A percentile compares a stretch with the other conserved stretches of the same genome.
Conservation (phyloP, 1,140 invertebrate species). For the Dolichoris vasculosae region DNA sequence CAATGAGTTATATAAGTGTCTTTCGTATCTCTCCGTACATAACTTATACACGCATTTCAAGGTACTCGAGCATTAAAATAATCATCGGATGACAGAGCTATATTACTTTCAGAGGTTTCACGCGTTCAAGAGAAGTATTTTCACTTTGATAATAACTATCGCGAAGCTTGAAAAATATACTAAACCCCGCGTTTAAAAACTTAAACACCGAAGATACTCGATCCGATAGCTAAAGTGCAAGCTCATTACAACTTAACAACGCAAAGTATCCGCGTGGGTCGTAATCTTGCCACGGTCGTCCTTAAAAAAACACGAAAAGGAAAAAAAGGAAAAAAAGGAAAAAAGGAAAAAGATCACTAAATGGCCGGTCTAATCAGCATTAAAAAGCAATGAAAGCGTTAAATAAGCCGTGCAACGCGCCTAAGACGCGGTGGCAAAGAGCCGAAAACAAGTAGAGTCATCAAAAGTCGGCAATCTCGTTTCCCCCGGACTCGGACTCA, state of each 20-base stretch:
- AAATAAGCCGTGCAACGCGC: neutral
- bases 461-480: slow-evolving; percentile 30
- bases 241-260: neutral
- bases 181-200: neutral
- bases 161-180: neutral
- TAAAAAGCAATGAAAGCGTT: neutral
- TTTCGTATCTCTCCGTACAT: neutral
- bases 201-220: neutral
- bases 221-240: neutral
- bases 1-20: neutral
- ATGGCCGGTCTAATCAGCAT: neutral
- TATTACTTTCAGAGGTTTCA: neutral
- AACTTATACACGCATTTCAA: neutral
- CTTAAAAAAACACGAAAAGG: too few relatives aligned
- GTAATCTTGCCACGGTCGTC: neutral
- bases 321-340: too few relatives aligned
- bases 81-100: neutral
- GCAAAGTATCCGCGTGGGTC: neutral
- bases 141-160: neutral
- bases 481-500: neutral
- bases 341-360: neutral
- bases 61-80: neutral
- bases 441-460: neutral
- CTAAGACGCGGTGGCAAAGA: neutral
- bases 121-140: neutral